These are phyloP conservation scores for Sarcophaga subvicina DNA, from an alignment of 2,888 invertebrate species.

Conservation along the genomic window DNA sequence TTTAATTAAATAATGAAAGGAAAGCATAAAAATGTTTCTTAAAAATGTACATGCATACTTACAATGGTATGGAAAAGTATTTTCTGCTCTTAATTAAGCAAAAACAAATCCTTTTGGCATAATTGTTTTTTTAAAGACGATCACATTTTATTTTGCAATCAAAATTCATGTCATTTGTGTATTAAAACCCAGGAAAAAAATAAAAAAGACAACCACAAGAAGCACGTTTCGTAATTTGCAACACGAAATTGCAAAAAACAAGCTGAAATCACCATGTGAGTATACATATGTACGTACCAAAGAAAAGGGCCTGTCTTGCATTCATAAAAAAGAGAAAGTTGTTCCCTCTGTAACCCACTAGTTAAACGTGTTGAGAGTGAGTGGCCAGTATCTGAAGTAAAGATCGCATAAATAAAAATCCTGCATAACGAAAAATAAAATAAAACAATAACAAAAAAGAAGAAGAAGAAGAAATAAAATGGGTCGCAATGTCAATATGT, in stretches of 20 bases:
- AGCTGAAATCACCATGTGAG: neutral
- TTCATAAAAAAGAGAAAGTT: slow-evolving; percentile 63
- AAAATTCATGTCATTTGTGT: neutral
- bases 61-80: no score
- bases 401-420: slow-evolving; percentile 54
- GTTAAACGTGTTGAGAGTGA: neutral
- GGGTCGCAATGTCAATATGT: slow-evolving; percentile 38
- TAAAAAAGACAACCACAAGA: slow-evolving; percentile 1
- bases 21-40: no score
- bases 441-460: neutral
- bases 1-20: no score
- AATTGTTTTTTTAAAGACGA: neutral
- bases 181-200: no score
- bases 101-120: neutral
- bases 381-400: slow-evolving; percentile 41
- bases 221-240: slow-evolving; percentile 16
- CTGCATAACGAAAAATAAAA: slow-evolving; percentile 41
- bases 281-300: neutral
- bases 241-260: slow-evolving; percentile 15
- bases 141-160: slow-evolving; percentile 23
- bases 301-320: slow-evolving; percentile 65
- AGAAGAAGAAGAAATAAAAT: neutral
- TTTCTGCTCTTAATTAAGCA: neutral
- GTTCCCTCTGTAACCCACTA: slow-evolving; percentile 12
- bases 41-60: no score